These are phyloP conservation scores for Drosophila subquinaria DNA, from an alignment of 2,888 invertebrate species.

Conservation along the genomic window DNA sequence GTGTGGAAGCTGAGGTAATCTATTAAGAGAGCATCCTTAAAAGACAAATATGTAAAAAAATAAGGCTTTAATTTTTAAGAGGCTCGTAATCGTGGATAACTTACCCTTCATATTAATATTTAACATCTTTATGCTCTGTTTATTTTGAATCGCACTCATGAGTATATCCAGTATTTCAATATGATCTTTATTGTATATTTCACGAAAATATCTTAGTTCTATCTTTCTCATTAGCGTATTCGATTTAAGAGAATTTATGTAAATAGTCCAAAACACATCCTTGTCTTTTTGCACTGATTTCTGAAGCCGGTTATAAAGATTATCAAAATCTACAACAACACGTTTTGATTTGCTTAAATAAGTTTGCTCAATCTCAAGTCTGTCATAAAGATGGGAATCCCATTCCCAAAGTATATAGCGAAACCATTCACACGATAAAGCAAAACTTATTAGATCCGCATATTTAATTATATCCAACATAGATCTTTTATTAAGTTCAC, in stretches of 20 bases:
- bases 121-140: not conserved
- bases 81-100: not conserved
- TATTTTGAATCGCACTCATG: not conserved
- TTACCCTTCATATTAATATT: conserved; percentile 6
- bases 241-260: not conserved
- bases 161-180: not conserved
- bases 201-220: not conserved
- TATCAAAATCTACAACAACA: not conserved
- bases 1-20: not conserved
- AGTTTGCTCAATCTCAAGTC: conserved; percentile 1
- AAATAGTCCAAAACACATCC: not conserved
- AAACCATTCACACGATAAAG: conserved; percentile 8
- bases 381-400: not conserved
- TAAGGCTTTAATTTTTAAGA: not conserved
- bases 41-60: not conserved
- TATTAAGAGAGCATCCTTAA: not conserved
- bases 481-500: not conserved
- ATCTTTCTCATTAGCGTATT: not conserved
- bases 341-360: conserved; percentile 1
- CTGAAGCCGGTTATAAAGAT: not conserved
- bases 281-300: not conserved
- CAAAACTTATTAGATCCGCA: conserved; percentile 2
- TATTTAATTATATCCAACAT: not conserved
- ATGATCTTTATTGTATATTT: not conserved
- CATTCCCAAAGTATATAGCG: conserved; percentile 1